Conservation (phyloP, 2,888 invertebrate genomes). For the Metacarcinus magister region DNA sequence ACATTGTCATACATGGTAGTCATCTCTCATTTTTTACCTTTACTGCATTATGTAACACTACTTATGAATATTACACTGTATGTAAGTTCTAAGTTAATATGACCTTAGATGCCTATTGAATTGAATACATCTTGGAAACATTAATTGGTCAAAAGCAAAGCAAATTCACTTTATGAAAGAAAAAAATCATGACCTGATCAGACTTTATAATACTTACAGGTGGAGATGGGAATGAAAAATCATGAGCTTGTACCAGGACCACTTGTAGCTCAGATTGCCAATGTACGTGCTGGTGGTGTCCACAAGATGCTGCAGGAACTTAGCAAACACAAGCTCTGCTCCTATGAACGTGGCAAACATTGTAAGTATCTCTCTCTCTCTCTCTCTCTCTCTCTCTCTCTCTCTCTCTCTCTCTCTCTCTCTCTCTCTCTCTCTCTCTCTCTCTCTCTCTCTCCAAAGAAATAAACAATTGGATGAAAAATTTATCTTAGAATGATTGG, state of each 20-base stretch:
- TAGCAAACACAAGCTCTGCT: conserved; percentile 94
- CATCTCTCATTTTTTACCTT: no score
- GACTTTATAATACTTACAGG: background rate
- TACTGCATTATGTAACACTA: no score
- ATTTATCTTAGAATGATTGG: background rate
- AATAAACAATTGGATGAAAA: background rate
- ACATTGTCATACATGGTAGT: no score
- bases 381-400: background rate
- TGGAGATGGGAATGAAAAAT: conserved; percentile 99
- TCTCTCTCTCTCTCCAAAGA: conserved; percentile 37
- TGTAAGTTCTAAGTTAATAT: no score
- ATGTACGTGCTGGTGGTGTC: conserved; percentile 94
- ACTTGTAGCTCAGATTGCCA: conserved; percentile 95
- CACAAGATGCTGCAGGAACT: conserved; percentile 95
- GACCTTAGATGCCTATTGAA: no score
- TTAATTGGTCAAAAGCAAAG: no score
- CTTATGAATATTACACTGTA: no score
- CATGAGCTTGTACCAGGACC: conserved; percentile 97
- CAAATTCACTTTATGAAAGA: no score
- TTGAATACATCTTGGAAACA: no score
- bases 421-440: conserved; percentile 12
- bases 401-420: background rate
- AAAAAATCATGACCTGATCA: background rate
- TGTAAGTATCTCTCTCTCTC: conserved; percentile 84
- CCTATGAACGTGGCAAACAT: conserved; percentile 96